Percentiles rank a stretch among this genome's conserved stretches.
These are phyloP conservation scores for Naso thynnoides DNA, from an alignment of 2,797 vertebrate genomes.

Conservation along the genomic window DNA sequence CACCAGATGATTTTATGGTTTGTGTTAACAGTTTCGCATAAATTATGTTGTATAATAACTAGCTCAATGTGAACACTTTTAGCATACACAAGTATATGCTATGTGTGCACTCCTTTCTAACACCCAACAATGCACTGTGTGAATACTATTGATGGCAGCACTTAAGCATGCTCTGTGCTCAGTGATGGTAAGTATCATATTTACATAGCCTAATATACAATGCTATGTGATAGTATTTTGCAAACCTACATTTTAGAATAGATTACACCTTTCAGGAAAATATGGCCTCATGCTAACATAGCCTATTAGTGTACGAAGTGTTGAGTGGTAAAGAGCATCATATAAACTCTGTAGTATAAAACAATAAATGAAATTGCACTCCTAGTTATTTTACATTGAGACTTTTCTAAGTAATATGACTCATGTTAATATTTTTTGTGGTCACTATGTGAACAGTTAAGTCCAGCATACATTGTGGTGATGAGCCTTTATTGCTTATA, in stretches of 20 bases:
- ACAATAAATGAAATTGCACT: background rate
- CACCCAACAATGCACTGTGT: background rate
- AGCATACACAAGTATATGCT: too few species aligned
- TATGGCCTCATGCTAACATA: background rate
- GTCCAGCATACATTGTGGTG: background rate
- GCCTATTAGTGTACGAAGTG: background rate
- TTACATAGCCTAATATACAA: background rate
- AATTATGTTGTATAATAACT: background rate
- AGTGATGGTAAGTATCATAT: background rate
- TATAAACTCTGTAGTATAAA: background rate
- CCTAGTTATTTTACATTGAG: background rate
- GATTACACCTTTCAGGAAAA: background rate
- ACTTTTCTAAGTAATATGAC: background rate
- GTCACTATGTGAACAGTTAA: background rate
- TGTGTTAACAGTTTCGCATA: background rate
- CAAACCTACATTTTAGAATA: background rate
- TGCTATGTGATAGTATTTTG: too few species aligned
- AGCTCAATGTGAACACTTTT: background rate
- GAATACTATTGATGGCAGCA: background rate
- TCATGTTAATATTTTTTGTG: background rate
- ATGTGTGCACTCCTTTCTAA: constrained; percentile 4
- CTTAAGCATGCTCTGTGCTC: background rate
- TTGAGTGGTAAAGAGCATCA: background rate
- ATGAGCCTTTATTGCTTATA: background rate
- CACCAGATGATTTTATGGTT: background rate